Percentiles rank a stretch among this genome's conserved stretches.
Conservation (phyloP, 1,140 invertebrate genomes). For the Zaprionus africanus region DNA sequence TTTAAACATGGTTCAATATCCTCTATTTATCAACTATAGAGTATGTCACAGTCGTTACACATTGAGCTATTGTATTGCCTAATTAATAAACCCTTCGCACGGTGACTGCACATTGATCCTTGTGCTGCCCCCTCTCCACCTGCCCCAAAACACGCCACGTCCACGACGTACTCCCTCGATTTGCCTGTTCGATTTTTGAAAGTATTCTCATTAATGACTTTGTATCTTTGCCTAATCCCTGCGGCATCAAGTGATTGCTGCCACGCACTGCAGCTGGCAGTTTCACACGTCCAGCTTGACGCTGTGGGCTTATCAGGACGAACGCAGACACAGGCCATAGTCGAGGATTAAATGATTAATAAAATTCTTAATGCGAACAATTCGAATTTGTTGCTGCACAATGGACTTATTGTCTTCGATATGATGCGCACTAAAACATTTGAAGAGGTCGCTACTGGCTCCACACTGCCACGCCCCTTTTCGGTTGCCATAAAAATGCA, state of each 20-base stretch:
- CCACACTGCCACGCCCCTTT: conserved; percentile 21
- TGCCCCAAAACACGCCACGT: background rate
- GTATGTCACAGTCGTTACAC: background rate
- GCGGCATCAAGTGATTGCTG: background rate
- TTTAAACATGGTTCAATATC: accelerated
- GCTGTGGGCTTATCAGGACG: conserved; percentile 55
- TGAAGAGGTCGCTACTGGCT: conserved; percentile 39
- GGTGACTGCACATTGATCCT: conserved; percentile 46
- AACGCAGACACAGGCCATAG: conserved; percentile 6
- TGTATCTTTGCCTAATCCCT: conserved; percentile 56
- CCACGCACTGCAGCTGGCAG: conserved; percentile 44
- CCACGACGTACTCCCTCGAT: conserved; percentile 17
- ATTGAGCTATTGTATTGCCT: conserved; percentile 13
- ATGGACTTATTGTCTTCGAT: conserved; percentile 35
- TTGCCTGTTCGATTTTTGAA: conserved; percentile 56
- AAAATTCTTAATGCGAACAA: conserved; percentile 61
- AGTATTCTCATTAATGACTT: conserved; percentile 60
- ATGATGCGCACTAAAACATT: conserved; percentile 49
- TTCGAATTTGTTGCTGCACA: conserved; percentile 65
- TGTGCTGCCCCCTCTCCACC: background rate
- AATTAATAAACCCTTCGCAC: conserved; percentile 59
- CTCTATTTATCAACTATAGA: background rate
- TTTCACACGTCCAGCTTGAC: conserved; percentile 59
- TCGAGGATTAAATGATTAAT: conserved; percentile 74
- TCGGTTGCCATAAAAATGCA: conserved; percentile 60